Base-by-base conservation (phyloP, 2,797 vertebrate genomes). In the Melanotaenia nigrans region DNA sequence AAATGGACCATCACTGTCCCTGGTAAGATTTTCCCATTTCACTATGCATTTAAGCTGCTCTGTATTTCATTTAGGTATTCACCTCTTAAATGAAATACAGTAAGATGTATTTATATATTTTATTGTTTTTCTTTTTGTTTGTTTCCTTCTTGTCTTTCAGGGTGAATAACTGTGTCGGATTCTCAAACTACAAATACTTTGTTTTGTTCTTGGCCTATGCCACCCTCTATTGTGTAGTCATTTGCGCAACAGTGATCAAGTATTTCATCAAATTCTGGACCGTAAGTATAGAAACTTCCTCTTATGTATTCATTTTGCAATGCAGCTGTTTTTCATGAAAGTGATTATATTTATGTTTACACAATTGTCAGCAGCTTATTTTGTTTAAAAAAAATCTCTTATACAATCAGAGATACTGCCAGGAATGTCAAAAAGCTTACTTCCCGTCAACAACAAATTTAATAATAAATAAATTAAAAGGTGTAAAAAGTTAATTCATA, bases 231-330 rank as follows among this genome's bases (percentile, higher is more conserved):
- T 99, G 98, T 92, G 88, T 94, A 35, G 97, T 97, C 12, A 96
- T 99, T 87, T 95, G 96, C 67, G 89, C 95, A 73, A 98, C 97
- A 5, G 97, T 98, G 79, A 85, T 97, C 82, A 96, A 96, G 86
- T 99, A 99, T 94, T 99, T 99, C 92, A 97, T 99, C 93, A 96
- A 96, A 90, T 98, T 99, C 93, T 99, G 97, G 97, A 97, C 95
- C 71, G 98, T 99, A 94, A 97, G 97, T 96, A 73, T 53, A 53
- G 2, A 56, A 55, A 49, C 56, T 1, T 65, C 64, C 25, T 57
- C 3, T 62, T 45, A 2, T 53, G 6, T 36, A 0, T 35, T 3
- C 54, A 22, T 20, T 20, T 51, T 22, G 8, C 12, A 42, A 61
- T 18, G 9, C 9, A 3, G 24, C 32, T 33, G n/a, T 45, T 45